Evolutionary conservation across 1,140 invertebrate genomes (phyloP), one percentile per base, ranked within the genome.

Genomic region (Penaeus chinensis): DNA sequence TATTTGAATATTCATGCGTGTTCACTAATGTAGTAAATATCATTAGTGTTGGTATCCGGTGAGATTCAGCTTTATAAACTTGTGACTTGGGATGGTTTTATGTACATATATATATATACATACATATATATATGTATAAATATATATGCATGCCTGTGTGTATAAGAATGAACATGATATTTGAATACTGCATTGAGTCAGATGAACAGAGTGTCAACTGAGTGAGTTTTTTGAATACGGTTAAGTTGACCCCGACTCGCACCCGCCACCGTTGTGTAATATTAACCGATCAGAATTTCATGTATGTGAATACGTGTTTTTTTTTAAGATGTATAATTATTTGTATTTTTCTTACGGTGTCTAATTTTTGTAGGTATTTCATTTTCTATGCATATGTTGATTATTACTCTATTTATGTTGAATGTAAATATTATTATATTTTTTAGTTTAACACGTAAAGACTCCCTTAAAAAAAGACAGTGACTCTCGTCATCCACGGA

Each of bases 401-500:
- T 74, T 32, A 37, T 74, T 32, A 74, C 27, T 74, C 61, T 54
- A 65, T 82, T 82, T 78, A 87, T 87, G 80, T 83, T 87, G 74
- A 83, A 27, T 83, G 74, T 61, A 74, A 74, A 74, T 84, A 61
- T 84, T 19, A 84, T 85, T 32, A 77, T 85, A 63, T 87, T 77
- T 61, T 82, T 83, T 82, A 82, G 69, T 87, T 83, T 87, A 87
- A 87, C 86, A 87, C 83, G 71, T 77, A 82, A 83, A 87, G 80
- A 87, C 86, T 87, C 86, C 86, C n/a, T n/a, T 82, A 77, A 63
- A 77, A 87, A 87, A 87, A 87, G 86, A 87, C 86, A 87, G 47
- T 71, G 61, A 87, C 62, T 87, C 86, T 87, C 82, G 86, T 87
- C 86, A 87, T 63, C 69, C 69, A 82, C 22, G 42, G 86, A 87